These are phyloP conservation scores for Chaetoderma sp. DNA, from an alignment of 2,888 invertebrate species.

Conservation along the genomic window DNA sequence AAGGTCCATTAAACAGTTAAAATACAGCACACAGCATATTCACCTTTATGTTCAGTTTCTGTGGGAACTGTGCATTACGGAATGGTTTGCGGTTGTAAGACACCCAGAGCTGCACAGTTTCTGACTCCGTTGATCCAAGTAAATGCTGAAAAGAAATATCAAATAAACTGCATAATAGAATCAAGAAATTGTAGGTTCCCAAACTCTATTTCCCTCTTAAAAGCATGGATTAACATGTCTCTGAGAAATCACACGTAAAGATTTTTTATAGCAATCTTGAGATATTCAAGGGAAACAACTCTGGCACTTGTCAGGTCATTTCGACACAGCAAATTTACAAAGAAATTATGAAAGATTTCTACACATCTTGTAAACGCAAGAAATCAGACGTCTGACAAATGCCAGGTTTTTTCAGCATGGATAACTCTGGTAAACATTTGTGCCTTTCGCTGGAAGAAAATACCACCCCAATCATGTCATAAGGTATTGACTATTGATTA, in stretches of 20 bases:
- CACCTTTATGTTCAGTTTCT: no score
- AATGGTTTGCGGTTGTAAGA: conserved; percentile 82
- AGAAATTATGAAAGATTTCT: no score
- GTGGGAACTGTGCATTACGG: conserved; percentile 81
- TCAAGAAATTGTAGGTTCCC: not conserved
- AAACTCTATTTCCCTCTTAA: not conserved
- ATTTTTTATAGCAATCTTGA: no score
- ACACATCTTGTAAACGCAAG: no score
- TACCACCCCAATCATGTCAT: not conserved
- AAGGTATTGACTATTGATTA: no score
- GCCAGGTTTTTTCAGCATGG: not conserved
- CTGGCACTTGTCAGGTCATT: no score
- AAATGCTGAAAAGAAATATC: conserved; percentile 2
- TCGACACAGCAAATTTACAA: no score
- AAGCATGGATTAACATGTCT: not conserved
- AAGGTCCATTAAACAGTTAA: not conserved
- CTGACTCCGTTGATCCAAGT: conserved; percentile 2
- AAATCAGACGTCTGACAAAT: no score
- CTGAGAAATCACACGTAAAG: not conserved
- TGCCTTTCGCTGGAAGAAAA: not conserved
- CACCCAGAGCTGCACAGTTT: conserved; percentile 74
- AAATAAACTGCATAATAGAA: not conserved
- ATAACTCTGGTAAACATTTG: not conserved
- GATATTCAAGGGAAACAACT: no score
- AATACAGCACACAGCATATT: no score